A percentile compares a stretch with the other conserved stretches of the same genome.
Evolutionary conservation across 2,888 invertebrate genomes (phyloP).

Genomic region (Steromphala cineraria): DNA sequence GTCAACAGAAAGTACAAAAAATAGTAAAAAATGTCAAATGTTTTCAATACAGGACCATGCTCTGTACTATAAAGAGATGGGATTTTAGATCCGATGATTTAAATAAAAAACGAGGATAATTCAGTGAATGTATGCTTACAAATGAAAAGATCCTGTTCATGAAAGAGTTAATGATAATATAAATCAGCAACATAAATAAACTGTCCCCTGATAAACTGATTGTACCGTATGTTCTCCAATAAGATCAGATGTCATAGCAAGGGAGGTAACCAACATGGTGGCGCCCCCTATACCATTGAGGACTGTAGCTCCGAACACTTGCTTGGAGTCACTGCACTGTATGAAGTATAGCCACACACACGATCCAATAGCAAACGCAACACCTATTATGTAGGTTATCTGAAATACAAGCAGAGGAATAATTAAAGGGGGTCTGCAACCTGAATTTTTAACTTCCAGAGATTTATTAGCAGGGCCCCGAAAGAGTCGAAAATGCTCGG

Average conservation of each 20-base stretch:
- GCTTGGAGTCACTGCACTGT: slow-evolving; percentile 23
- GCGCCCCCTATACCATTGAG: slow-evolving; percentile 89
- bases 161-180: too few relatives aligned
- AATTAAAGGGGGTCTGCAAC: background rate
- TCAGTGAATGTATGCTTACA: too few relatives aligned
- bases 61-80: too few relatives aligned
- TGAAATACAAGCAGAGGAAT: slow-evolving; percentile 51
- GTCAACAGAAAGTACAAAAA: too few relatives aligned
- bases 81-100: too few relatives aligned
- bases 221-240: slow-evolving; percentile 86
- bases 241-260: slow-evolving; percentile 91
- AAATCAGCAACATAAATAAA: background rate
- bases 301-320: slow-evolving; percentile 83
- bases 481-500: too few relatives aligned
- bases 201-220: background rate
- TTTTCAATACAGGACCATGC: too few relatives aligned
- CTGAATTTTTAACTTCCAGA: too few relatives aligned
- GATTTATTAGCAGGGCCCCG: too few relatives aligned
- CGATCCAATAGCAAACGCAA: slow-evolving; percentile 80
- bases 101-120: too few relatives aligned
- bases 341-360: slow-evolving; percentile 83
- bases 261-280: slow-evolving; percentile 89
- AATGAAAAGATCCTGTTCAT: too few relatives aligned
- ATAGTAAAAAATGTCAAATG: too few relatives aligned
- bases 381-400: slow-evolving; percentile 83